Evolutionary conservation across 2,797 vertebrate species (phyloP).

Genomic region (Pogoniulus pusillus): DNA sequence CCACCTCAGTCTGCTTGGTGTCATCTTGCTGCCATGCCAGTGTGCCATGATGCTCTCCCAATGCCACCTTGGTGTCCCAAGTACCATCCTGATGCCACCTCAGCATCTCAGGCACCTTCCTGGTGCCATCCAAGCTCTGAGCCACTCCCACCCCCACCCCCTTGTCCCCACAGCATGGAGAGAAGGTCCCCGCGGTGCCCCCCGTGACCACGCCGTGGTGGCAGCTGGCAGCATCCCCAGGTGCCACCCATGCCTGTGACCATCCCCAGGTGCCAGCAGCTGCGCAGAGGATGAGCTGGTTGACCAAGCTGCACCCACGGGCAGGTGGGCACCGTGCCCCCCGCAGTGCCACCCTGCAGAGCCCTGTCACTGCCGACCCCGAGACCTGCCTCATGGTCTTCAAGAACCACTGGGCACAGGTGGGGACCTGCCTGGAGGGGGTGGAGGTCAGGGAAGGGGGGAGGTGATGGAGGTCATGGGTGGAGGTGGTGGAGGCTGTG

Average conservation of each 20-base stretch:
- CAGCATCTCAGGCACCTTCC: too few species aligned
- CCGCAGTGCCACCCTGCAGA: slow-evolving; percentile 78
- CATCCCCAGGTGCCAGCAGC: too few species aligned
- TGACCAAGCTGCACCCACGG: slow-evolving; percentile 91
- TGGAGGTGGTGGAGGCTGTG: background rate
- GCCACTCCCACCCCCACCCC: too few species aligned
- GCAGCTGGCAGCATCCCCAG: too few species aligned
- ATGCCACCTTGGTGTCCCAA: too few species aligned
- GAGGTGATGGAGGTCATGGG: background rate
- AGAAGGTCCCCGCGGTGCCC: background rate
- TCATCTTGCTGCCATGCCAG: too few species aligned
- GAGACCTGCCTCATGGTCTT: slow-evolving; percentile 98
- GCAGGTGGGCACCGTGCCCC: slow-evolving; percentile 79
- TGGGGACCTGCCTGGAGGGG: slow-evolving; percentile 29
- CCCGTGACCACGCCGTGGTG: too few species aligned
- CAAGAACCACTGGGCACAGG: slow-evolving; percentile 98
- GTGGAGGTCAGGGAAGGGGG: background rate
- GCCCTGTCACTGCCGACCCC: slow-evolving; percentile 89
- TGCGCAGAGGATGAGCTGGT: slow-evolving; percentile 91
- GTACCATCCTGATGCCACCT: too few species aligned
- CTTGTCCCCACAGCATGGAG: background rate
- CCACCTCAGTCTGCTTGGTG: too few species aligned
- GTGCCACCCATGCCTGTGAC: too few species aligned
- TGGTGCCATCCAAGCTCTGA: too few species aligned
- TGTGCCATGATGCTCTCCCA: too few species aligned